phyloP scores from a whole-genome alignment of 2,888 invertebrate genomes.

The Axea sp. region DNA sequence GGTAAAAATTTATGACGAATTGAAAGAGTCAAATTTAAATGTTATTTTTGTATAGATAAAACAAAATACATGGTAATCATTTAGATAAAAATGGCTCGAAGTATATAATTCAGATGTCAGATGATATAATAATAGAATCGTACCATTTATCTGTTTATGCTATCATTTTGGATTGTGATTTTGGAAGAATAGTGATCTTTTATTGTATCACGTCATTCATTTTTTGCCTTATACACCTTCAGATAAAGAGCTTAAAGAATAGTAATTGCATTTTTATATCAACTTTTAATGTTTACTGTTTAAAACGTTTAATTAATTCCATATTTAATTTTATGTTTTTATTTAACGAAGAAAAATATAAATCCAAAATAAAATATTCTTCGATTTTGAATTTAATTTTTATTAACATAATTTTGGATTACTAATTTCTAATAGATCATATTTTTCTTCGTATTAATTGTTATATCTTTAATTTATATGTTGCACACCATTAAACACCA shows the following conservation, averaged over 20 bases:
- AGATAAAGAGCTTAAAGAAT: conserved; percentile 33
- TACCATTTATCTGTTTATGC: conserved; percentile 34
- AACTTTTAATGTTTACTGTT: conserved; percentile 5
- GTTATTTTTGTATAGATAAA: not conserved
- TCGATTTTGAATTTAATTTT: too few species aligned
- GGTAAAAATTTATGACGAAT: not conserved
- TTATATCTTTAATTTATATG: too few species aligned
- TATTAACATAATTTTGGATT: too few species aligned
- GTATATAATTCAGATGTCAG: too few species aligned
- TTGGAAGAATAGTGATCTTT: conserved; percentile 26
- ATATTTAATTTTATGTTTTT: too few species aligned
- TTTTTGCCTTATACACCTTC: conserved; percentile 28
- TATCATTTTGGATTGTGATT: conserved; percentile 23
- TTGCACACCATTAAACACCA: too few species aligned
- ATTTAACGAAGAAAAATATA: conserved; percentile 2
- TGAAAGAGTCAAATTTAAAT: not conserved
- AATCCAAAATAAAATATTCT: too few species aligned
- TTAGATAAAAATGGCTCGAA: too few species aligned
- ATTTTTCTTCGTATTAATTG: too few species aligned
- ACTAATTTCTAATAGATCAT: too few species aligned
- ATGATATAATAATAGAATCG: conserved; percentile 6
- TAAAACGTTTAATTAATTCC: too few species aligned
- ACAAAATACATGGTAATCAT: too few species aligned
- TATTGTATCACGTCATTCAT: conserved; percentile 23
- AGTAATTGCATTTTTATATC: conserved; percentile 7